phyloP scores from a whole-genome alignment of 2,113 vertebrate genomes.

The Lophius piscatorius region DNA sequence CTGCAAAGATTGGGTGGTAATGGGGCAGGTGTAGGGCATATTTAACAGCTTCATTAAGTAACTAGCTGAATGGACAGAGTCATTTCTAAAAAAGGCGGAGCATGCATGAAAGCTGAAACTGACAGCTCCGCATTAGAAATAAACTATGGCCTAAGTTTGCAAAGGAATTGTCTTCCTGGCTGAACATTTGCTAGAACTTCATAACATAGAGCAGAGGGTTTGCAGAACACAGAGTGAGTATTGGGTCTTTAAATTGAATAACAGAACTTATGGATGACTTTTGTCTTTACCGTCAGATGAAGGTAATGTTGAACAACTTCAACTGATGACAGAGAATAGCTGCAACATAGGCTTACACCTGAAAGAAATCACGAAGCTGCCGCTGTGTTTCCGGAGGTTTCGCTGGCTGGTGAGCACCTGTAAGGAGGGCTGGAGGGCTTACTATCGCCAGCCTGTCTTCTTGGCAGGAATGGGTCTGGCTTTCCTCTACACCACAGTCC shows the following conservation, averaged over 20 bases:
- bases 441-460: conserved; percentile 81
- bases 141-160: too few species aligned
- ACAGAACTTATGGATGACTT: conserved; percentile 34
- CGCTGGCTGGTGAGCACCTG: conserved; percentile 72
- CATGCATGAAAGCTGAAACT: too few species aligned
- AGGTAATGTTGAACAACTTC: conserved; percentile 31
- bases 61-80: too few species aligned
- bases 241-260: not conserved
- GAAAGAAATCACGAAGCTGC: conserved; percentile 57
- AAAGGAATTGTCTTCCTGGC: too few species aligned
- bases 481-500: conserved; percentile 84
- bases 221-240: not conserved
- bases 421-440: conserved; percentile 78
- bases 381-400: conserved; percentile 66
- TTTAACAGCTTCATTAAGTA: too few species aligned
- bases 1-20: too few species aligned
- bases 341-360: conserved; percentile 50
- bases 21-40: too few species aligned
- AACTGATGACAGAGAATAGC: conserved; percentile 56
- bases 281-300: conserved; percentile 48
- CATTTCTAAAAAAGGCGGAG: too few species aligned
- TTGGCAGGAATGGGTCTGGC: conserved; percentile 83
- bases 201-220: too few species aligned
- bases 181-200: too few species aligned
- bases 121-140: too few species aligned